Evolutionary conservation across 2,113 vertebrate species (phyloP), one percentile per base, ranked within the genome.

Genomic region (Albula glossodonta): DNA sequence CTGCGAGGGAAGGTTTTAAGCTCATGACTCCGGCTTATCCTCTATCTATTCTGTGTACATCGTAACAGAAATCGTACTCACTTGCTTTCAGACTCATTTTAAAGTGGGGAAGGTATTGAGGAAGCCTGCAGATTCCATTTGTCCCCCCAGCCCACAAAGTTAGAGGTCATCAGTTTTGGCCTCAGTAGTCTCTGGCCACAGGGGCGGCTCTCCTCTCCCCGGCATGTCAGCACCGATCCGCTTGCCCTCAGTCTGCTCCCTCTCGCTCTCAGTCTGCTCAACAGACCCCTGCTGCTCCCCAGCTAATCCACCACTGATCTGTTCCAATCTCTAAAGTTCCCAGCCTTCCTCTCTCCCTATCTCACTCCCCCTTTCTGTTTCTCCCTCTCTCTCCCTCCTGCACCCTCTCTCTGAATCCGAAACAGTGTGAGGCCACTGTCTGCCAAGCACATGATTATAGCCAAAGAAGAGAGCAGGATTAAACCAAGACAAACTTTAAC

Each of bases 371-470:
- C 82, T 66, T 60, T 48, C 31, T 83, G 25, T 63, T n/a, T 60
- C n/a, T 41, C 82, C 41, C 41, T 41, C 52, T 48, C 48, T 31
- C 25, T 9, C 60, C 31, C 60, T n/a, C 9, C 82, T 25, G 52
- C 15, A 49, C 57, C 81, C 74, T n/a, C 50, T 77, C 81, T 77
- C 60, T 74, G 70, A 70, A 74, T n/a, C 70, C 25, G 22, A 74
- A 74, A 74, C 70, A 74, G 70, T 74, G 70, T 31, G 60, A 51
- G 48, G 5, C 8, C 25, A 49, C 56, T 85, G 25, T 63, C 0
- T 78, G 56, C 66, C 7, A 50, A 53, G 31, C 85, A 66, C 57
- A 50, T 82, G 70, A 74, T 74, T 31, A 74, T n/a, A 74, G 70
- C 70, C 70, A 31, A 74, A 31, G 70, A 6, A 74, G 70, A 74